A percentile compares a stretch with the other conserved stretches of the same genome.
Conservation (phyloP, 53 echinoderm and acorn worm species). For the Arbacia lixula region DNA sequence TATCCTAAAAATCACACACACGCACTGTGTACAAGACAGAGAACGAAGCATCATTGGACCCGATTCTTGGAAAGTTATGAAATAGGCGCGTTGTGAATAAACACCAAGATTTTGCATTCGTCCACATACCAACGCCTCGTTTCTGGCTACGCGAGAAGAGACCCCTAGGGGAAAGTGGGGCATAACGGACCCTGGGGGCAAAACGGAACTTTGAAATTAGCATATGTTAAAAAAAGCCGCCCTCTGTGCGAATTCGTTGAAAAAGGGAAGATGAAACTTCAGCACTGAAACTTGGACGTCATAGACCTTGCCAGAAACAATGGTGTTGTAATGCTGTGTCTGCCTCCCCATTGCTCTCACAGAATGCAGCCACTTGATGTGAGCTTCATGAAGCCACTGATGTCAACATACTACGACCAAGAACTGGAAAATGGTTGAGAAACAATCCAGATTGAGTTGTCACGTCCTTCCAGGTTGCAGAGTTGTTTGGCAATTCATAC, state of each 20-base stretch:
- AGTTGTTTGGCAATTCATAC: conserved; percentile 53
- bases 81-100: conserved; percentile 63
- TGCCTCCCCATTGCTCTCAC: conserved; percentile 61
- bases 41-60: conserved; percentile 41
- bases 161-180: conserved; percentile 39
- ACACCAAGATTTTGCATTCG: conserved; percentile 65
- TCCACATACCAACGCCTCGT: conserved; percentile 43
- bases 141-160: conserved; percentile 43
- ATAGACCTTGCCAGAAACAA: conserved; percentile 52
- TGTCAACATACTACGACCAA: conserved; percentile 53
- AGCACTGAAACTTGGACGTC: conserved; percentile 55
- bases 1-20: conserved; percentile 35
- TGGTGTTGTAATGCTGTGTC: conserved; percentile 54
- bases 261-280: conserved; percentile 32
- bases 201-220: conserved; percentile 39
- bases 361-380: conserved; percentile 64
- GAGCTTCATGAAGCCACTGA: conserved; percentile 59
- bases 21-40: conserved; percentile 31
- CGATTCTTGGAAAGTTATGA: conserved; percentile 64
- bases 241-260: conserved; percentile 33
- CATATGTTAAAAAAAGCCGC: conserved; percentile 29
- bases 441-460: conserved; percentile 56
- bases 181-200: conserved; percentile 43
- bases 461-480: conserved; percentile 51
- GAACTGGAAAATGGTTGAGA: conserved; percentile 57